Percentiles rank a stretch among this genome's conserved stretches.
Conservation (phyloP, 2,797 vertebrate species). For the Telmatherina bonti region DNA sequence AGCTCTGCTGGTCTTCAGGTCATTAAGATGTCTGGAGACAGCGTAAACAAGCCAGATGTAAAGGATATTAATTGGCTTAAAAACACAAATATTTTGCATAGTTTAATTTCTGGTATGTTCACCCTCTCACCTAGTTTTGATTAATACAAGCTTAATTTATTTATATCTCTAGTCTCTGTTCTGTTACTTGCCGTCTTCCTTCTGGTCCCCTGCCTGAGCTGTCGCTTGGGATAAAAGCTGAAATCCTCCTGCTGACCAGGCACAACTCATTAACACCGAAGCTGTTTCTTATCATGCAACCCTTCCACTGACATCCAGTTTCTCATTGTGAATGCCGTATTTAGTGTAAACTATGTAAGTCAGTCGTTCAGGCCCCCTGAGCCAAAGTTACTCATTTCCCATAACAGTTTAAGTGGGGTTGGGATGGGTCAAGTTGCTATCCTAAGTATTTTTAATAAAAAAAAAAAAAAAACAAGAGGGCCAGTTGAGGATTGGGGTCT, state of each 20-base stretch:
- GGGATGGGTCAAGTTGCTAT: slow-evolving; percentile 25
- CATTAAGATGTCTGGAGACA: slow-evolving; percentile 1
- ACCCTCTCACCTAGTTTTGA: neutral
- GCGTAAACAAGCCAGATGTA: slow-evolving; percentile 4
- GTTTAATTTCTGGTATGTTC: neutral
- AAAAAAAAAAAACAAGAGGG: too few relatives aligned
- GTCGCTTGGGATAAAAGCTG: neutral
- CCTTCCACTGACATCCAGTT: slow-evolving; percentile 26
- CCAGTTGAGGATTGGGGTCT: slow-evolving; percentile 36
- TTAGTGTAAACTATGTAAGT: slow-evolving; percentile 23
- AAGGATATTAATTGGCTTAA: neutral
- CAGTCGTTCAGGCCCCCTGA: neutral
- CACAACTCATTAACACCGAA: slow-evolving; percentile 12
- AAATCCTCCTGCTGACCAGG: slow-evolving; percentile 25
- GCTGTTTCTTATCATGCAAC: slow-evolving; percentile 19
- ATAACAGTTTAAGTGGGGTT: slow-evolving; percentile 17
- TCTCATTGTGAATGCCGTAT: slow-evolving; percentile 34
- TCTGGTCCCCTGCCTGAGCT: slow-evolving; percentile 10
- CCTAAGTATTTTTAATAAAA: slow-evolving; percentile 43
- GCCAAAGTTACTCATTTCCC: slow-evolving; percentile 50
- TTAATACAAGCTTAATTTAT: neutral
- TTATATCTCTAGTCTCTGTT: neutral
- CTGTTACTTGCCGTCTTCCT: slow-evolving; percentile 17
- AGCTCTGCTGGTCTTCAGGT: neutral
- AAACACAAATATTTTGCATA: neutral